phyloP scores from a whole-genome alignment of 2,797 vertebrate species.

The Premnoplex brunnescens region DNA sequence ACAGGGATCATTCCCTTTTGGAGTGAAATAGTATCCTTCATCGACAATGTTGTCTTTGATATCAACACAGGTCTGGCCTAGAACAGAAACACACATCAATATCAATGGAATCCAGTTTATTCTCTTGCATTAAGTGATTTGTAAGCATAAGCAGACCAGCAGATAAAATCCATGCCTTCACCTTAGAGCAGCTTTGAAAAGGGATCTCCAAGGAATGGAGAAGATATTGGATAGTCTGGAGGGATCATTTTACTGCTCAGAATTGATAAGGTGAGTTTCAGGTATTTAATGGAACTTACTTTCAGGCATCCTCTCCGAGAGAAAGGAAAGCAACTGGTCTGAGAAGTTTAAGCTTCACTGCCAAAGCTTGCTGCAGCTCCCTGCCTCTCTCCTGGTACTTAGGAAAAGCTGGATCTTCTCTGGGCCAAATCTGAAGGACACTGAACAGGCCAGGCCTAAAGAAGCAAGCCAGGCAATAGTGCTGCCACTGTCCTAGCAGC shows the following conservation, averaged over 20 bases:
- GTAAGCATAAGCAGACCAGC: not conserved
- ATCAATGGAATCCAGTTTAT: not conserved
- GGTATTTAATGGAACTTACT: not conserved
- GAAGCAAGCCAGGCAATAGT: not conserved
- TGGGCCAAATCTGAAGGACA: not conserved
- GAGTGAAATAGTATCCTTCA: conserved; percentile 97
- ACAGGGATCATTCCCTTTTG: conserved; percentile 95
- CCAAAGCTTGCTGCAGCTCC: not conserved
- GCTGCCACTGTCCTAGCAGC: not conserved
- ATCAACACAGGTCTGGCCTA: conserved; percentile 96
- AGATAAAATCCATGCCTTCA: not conserved
- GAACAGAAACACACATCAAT: not conserved
- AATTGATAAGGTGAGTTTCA: not conserved
- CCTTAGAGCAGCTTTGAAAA: not conserved
- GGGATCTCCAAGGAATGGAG: not conserved
- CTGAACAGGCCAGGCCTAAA: not conserved
- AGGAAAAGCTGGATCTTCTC: not conserved
- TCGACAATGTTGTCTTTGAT: conserved; percentile 97
- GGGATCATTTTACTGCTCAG: not conserved
- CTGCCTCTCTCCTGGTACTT: not conserved
- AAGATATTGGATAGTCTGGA: not conserved
- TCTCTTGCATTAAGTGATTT: not conserved
- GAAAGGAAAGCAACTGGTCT: not conserved
- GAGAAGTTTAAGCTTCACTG: not conserved
- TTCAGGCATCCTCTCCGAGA: not conserved